These are phyloP conservation scores for Sinonovacula constricta DNA, from an alignment of 1,140 invertebrate genomes.

Conservation along the genomic window DNA sequence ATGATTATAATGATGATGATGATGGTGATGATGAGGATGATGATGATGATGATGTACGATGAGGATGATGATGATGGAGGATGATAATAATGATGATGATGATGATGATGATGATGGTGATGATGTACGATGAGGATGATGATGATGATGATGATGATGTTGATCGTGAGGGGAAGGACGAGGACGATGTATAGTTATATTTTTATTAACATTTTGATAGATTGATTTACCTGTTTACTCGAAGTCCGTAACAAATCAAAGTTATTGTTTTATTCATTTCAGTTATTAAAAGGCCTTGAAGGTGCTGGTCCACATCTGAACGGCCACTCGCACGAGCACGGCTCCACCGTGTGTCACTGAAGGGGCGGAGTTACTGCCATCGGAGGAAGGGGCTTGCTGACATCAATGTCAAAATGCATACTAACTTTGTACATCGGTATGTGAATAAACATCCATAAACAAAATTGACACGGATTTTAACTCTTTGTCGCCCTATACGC, in stretches of 20 bases:
- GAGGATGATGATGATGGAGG: too few relatives aligned
- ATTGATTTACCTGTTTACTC: neutral
- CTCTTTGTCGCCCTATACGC: too few relatives aligned
- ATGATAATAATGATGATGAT: too few relatives aligned
- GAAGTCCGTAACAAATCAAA: neutral
- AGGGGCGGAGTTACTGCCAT: neutral
- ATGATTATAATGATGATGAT: too few relatives aligned
- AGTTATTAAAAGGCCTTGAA: neutral
- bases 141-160: too few relatives aligned
- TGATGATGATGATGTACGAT: too few relatives aligned
- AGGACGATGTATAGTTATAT: neutral
- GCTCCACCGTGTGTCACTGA: neutral
- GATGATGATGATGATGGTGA: too few relatives aligned
- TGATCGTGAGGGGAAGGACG: too few relatives aligned
- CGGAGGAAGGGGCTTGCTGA: neutral
- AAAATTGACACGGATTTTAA: too few relatives aligned
- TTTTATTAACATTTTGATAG: neutral
- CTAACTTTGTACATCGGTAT: neutral
- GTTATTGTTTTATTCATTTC: neutral
- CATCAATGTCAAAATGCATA: neutral
- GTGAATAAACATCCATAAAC: neutral
- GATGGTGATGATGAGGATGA: too few relatives aligned
- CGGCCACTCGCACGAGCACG: neutral
- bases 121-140: too few relatives aligned
- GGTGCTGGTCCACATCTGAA: neutral